Base-by-base conservation (phyloP, 2,113 vertebrate genomes). In the Leptocoma aspasia region DNA sequence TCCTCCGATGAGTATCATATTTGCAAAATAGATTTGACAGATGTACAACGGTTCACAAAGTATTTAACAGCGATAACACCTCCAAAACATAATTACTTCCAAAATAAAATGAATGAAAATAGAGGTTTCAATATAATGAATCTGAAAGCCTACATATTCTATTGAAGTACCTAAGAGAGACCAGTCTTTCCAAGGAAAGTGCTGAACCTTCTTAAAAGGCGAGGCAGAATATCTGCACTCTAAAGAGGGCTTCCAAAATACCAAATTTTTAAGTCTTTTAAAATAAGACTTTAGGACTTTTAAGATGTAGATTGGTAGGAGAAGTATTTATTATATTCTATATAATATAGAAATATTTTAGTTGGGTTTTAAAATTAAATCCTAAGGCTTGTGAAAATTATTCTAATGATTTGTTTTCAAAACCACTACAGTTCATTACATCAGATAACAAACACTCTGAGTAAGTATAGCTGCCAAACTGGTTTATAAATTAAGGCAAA, bases 11-110 rank as follows among this genome's bases (percentile, higher is more conserved):
- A 87, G 21, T 90, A 92, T 87, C 18, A 1, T 69, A 64, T 80
- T 92, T 91, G 59, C 44, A 91, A 95, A 95, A 90, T 19, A 94
- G 70, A 54, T 91, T 85, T 50, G 84, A 82, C 87, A 92, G 82
- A 91, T 69, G 66, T 79, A 89, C 39, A 81, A 89, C 41, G 85
- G 78, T 77, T 70, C 76, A 68, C 41, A 11, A 92, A 94, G 56
- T 65, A 94, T 87, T 87, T 87, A 91, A 91, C 50, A 87, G 86
- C 80, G 78, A 90, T 77, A 94, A 82, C 59, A 91, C 89, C 66
- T 89, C 35, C n/a, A 91, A 91, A 92, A 85, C 5, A 54, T 35
- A 71, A 91, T 85, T 96, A 61, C 63, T 88, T 90, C 45, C 70
- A 92, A 83, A 54, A 82, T 39, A 17, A 86, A 94, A 95, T 47